Evolutionary conservation across 2,113 vertebrate genomes (phyloP).

Genomic region (Anarrhichthys ocellatus): DNA sequence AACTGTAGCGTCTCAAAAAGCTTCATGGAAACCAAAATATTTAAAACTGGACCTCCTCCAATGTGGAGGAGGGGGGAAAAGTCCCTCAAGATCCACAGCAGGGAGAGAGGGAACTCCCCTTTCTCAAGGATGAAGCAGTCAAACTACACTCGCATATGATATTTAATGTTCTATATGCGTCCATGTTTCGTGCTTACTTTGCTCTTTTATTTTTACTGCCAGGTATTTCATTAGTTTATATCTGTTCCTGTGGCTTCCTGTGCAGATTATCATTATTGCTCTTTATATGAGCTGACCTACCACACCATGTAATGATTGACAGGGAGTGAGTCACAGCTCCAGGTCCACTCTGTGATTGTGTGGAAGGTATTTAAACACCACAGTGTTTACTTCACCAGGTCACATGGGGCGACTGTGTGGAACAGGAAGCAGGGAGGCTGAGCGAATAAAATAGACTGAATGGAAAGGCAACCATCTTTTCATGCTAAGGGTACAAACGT

Average conservation of each 20-base stretch:
- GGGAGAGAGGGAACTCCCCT: neutral
- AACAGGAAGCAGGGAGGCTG: too few species aligned
- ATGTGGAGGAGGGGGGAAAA: neutral
- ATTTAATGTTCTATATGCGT: too few species aligned
- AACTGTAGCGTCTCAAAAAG: neutral
- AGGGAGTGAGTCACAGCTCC: conserved; percentile 11
- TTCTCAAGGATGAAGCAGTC: neutral
- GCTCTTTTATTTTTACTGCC: conserved; percentile 3
- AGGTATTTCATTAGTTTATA: neutral
- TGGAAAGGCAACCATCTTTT: too few species aligned
- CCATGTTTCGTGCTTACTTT: neutral
- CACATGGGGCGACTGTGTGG: too few species aligned
- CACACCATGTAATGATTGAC: conserved; percentile 27
- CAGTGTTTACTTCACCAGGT: too few species aligned
- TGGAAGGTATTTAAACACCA: neutral
- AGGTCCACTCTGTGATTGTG: neutral
- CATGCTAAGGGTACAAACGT: too few species aligned
- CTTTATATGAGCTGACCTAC: neutral
- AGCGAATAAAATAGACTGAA: too few species aligned
- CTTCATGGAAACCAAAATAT: neutral
- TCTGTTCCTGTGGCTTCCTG: neutral
- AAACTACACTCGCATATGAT: neutral
- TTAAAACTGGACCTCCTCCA: neutral
- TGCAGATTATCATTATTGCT: neutral
- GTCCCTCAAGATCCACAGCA: neutral